These are phyloP conservation scores for Pollenia labialis DNA, from an alignment of 2,888 invertebrate species.

Conservation along the genomic window DNA sequence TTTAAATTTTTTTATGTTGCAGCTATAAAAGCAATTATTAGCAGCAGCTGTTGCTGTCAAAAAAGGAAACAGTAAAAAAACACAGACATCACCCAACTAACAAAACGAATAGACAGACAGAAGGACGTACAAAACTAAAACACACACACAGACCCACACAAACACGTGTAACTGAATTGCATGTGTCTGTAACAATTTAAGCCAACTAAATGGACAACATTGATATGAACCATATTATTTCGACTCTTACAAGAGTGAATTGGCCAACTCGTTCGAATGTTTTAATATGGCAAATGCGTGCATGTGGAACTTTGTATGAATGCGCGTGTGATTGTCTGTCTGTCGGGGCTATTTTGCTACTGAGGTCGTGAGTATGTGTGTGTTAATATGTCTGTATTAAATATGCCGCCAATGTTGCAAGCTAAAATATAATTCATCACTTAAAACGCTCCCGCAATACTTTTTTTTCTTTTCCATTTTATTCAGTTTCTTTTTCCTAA, in stretches of 20 bases:
- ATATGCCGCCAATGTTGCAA: slow-evolving; percentile 75
- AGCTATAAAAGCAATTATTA: slow-evolving; percentile 69
- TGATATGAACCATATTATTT: slow-evolving; percentile 53
- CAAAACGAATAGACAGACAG: slow-evolving; percentile 9
- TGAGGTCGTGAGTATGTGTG: slow-evolving; percentile 15
- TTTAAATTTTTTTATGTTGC: slow-evolving; percentile 27
- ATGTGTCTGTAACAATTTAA: slow-evolving; percentile 41
- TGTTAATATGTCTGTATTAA: slow-evolving; percentile 55
- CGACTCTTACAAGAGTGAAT: slow-evolving; percentile 12
- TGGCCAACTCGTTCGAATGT: slow-evolving; percentile 28
- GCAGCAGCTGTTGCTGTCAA: slow-evolving; percentile 73
- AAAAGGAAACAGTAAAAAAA: slow-evolving; percentile 45
- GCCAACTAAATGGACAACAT: slow-evolving; percentile 36
- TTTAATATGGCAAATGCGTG: slow-evolving; percentile 31
- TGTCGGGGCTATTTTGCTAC: neutral
- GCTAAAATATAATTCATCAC: slow-evolving; percentile 76
- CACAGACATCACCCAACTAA: slow-evolving; percentile 58
- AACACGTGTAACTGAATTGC: neutral
- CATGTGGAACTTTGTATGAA: slow-evolving; percentile 38
- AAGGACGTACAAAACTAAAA: neutral
- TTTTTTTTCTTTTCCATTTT: slow-evolving; percentile 2
- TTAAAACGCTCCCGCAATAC: slow-evolving; percentile 76
- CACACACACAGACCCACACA: neutral
- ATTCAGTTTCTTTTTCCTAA: slow-evolving; percentile 31
- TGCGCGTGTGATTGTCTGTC: slow-evolving; percentile 11